Conservation (phyloP, 2,797 vertebrate species). For the Acanthiza pusilla region DNA sequence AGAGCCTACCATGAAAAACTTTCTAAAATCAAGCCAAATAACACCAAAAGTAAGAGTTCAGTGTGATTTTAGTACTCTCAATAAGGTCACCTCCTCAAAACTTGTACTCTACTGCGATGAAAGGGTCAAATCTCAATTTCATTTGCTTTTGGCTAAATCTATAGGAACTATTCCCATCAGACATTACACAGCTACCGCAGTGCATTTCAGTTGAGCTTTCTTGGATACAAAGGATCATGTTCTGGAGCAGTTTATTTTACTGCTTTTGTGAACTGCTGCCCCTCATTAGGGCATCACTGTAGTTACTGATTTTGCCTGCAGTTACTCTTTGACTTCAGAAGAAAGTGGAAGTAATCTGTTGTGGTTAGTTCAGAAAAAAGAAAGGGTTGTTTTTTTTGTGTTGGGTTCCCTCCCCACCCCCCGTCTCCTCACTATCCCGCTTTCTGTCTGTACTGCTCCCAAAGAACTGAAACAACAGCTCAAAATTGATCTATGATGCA, state of each 20-base stretch:
- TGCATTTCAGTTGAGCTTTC: background rate
- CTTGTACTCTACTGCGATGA: background rate
- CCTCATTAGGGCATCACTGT: background rate
- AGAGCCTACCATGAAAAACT: background rate
- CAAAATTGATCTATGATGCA: background rate
- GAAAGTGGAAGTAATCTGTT: background rate
- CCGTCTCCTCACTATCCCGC: background rate
- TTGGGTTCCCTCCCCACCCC: background rate
- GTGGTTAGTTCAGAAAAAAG: background rate
- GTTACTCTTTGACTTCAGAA: conserved; percentile 8
- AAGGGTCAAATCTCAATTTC: background rate
- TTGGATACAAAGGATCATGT: background rate
- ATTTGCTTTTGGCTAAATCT: background rate
- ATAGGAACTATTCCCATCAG: background rate
- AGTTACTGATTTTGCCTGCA: conserved; percentile 4
- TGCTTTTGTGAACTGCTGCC: conserved; percentile 22
- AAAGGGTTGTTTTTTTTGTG: background rate
- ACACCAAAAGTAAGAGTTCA: background rate
- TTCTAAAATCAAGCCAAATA: background rate
- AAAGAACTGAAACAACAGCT: background rate
- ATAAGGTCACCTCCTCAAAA: background rate
- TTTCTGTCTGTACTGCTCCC: background rate
- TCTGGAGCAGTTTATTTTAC: conserved; percentile 21
- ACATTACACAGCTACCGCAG: background rate
- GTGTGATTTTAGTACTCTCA: background rate